A percentile compares a stretch with the other conserved stretches of the same genome.
phyloP scores from a whole-genome alignment of 2,113 vertebrate genomes.

The Microtus pennsylvanicus region DNA sequence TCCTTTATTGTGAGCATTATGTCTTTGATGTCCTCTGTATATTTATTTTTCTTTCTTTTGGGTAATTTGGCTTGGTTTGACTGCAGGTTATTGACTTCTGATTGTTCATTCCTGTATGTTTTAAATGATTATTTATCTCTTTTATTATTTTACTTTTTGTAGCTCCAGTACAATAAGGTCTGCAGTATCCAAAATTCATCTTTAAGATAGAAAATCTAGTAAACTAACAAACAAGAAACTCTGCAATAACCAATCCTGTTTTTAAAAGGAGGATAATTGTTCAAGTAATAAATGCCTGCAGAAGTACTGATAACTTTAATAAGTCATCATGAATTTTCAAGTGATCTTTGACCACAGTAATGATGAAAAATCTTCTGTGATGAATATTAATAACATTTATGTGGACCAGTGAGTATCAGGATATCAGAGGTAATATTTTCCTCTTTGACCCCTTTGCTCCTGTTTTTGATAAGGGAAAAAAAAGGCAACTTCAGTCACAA shows the following conservation, averaged over 20 bases:
- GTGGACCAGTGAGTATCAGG: neutral
- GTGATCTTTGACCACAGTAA: constrained; percentile 53
- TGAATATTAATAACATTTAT: constrained; percentile 65
- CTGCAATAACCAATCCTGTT: neutral
- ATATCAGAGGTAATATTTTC: constrained; percentile 17
- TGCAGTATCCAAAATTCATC: neutral
- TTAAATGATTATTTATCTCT: neutral
- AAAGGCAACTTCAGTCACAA: constrained; percentile 13
- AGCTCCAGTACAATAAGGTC: neutral
- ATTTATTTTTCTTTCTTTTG: constrained; percentile 7
- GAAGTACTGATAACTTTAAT: constrained; percentile 27
- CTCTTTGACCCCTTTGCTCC: neutral
- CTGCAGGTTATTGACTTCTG: neutral
- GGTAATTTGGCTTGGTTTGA: constrained; percentile 57
- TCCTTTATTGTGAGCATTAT: neutral
- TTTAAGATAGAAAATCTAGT: constrained; percentile 1
- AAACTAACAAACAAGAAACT: neutral
- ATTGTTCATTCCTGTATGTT: neutral
- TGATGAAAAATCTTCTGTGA: neutral
- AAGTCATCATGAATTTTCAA: constrained; percentile 33
- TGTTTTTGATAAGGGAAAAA: constrained; percentile 63
- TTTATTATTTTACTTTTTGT: neutral
- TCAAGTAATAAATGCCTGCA: neutral
- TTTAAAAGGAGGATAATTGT: constrained; percentile 6
- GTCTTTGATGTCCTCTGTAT: constrained; percentile 42